Evolutionary conservation across 2,888 invertebrate species (phyloP), one percentile per base, ranked within the genome.

Genomic region (Acheta domesticus): DNA sequence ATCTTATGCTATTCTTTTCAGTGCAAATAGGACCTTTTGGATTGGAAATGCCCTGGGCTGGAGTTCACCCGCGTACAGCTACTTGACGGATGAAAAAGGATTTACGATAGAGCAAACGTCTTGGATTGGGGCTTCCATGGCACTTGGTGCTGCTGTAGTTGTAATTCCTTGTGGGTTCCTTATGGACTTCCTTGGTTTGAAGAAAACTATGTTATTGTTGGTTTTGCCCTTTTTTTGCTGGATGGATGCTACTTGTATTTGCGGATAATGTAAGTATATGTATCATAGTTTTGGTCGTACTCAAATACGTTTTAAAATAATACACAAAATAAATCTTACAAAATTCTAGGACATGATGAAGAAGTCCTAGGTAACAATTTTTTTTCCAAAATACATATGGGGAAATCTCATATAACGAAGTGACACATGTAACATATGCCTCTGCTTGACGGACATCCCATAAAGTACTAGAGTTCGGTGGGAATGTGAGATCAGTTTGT

Each of bases 1-100:
- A 36, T 36, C 5, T 36, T 36, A 36, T 36, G 8, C 5, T 36
- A 5, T 36, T 36, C 5, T 62, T 85, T 86, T 76, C 88, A 90
- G 93, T 94, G 16, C 93, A 94, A 62, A 88, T 95, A 80, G 95
- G 95, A 74, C 93, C 95, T 1, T 87, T 95, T 80, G 93, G 94
- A 1, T 91, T 92, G 77, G 95, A 83, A 90, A 92, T 36, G 90
- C 93, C 79, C 87, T 94, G 12, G 94, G 92, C 74, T 95, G 95
- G 95, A 92, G 94, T 2, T 91, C 93, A 0, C 93, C 94, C 12
- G 93, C 93, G n/a, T 87, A 89, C 19, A 86, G 86, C 16, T 62
- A 8, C 62, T 62, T 62, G 4, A 36, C 5, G 36, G 62, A 62
- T 19, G n/a, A 62, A 0, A 14, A 62, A 62, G 62, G 62, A 62